These are phyloP conservation scores for Neopelma chrysocephalum DNA, from an alignment of 2,797 vertebrate genomes.

Conservation along the genomic window DNA sequence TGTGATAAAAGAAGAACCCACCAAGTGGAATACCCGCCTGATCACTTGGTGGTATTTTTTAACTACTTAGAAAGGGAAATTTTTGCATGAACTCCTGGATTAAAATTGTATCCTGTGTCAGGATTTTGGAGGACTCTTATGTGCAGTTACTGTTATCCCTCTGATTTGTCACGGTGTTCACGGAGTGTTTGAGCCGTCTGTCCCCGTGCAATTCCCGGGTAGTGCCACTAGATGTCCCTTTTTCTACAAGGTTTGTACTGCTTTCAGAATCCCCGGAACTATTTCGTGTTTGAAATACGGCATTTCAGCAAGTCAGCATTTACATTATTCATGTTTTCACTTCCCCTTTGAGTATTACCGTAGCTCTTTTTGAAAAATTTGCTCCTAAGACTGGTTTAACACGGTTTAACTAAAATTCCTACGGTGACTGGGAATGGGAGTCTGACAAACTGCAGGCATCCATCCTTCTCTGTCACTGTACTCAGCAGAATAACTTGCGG, in stretches of 20 bases:
- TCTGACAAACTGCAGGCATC: not conserved
- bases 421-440: rapidly evolving
- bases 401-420: not conserved
- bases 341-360: not conserved
- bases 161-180: not conserved
- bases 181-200: not conserved
- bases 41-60: not conserved
- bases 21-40: not conserved
- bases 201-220: rapidly evolving
- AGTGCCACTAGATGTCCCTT: not conserved
- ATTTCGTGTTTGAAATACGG: rapidly evolving
- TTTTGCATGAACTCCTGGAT: not conserved
- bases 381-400: not conserved
- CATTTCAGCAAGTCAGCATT: not conserved
- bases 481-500: not conserved
- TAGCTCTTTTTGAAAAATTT: not conserved
- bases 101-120: not conserved
- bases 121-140: not conserved
- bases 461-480: not conserved
- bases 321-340: not conserved
- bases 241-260: not conserved
- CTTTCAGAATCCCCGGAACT: not conserved
- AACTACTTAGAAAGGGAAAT: not conserved
- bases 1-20: not conserved
- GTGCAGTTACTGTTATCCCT: not conserved